These are phyloP conservation scores for Geotrypetes seraphini DNA, from an alignment of 2,797 vertebrate genomes.

Conservation along the genomic window DNA sequence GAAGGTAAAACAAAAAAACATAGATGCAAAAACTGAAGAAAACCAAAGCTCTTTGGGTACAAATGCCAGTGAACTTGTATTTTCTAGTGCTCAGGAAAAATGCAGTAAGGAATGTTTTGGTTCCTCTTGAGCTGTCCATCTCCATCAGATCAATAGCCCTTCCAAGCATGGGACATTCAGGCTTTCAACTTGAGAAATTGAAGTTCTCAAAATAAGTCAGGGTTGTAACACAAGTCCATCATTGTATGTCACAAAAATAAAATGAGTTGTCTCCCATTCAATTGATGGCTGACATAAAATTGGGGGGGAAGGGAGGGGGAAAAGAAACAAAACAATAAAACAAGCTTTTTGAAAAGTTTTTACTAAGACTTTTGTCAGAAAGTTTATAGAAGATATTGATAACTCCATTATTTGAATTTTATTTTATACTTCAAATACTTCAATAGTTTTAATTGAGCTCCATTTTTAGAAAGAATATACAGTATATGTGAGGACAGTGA, in stretches of 20 bases:
- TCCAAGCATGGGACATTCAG: conserved; percentile 73
- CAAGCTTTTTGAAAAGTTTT: conserved; percentile 60
- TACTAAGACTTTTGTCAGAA: conserved; percentile 71
- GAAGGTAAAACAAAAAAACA: too few species aligned
- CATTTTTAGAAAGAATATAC: too few species aligned
- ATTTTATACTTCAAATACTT: too few species aligned
- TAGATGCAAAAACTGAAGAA: too few species aligned
- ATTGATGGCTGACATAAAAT: conserved; percentile 86
- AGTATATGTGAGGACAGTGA: too few species aligned
- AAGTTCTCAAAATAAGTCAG: conserved; percentile 70
- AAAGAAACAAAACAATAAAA: conserved; percentile 55
- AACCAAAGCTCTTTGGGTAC: conserved; percentile 36
- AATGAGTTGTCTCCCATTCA: conserved; percentile 91
- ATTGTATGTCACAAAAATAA: conserved; percentile 80
- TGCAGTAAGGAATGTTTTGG: conserved; percentile 57
- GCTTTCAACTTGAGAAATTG: conserved; percentile 69
- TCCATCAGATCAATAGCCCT: conserved; percentile 81
- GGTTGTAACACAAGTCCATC: conserved; percentile 80
- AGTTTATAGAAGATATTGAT: conserved; percentile 68
- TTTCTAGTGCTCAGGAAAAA: conserved; percentile 42
- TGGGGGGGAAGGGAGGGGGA: conserved; percentile 47
- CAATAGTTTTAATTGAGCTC: too few species aligned
- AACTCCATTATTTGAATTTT: too few species aligned
- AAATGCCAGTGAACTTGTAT: conserved; percentile 44
- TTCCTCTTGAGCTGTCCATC: conserved; percentile 65